Percentiles rank a stretch among this genome's conserved stretches.
Conservation (phyloP, 2,113 vertebrate species). For the Heteronetta atricapilla region DNA sequence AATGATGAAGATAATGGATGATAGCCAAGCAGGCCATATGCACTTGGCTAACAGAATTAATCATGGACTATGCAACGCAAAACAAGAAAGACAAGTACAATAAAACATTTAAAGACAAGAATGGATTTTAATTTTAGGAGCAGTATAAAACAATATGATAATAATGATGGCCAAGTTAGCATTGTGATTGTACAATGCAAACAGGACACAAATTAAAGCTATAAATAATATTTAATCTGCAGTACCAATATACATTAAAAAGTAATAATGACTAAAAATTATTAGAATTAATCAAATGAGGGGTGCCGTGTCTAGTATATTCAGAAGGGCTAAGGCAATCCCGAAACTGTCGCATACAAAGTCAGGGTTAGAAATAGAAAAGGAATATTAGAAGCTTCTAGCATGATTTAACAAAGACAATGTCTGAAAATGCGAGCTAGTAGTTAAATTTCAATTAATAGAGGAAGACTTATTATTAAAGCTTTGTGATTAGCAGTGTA, state of each 20-base stretch:
- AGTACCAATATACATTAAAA: constrained; percentile 57
- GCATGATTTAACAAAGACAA: constrained; percentile 30
- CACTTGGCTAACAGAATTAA: constrained; percentile 75
- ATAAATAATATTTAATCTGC: constrained; percentile 79
- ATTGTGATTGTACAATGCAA: constrained; percentile 60
- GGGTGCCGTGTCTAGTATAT: constrained; percentile 32
- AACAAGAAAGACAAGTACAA: constrained; percentile 65
- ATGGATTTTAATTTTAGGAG: constrained; percentile 77
- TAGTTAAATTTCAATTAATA: constrained; percentile 69
- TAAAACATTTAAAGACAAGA: constrained; percentile 72
- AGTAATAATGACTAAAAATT: constrained; percentile 73
- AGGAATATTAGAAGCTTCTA: constrained; percentile 56
- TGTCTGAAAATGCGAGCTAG: constrained; percentile 38
- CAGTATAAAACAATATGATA: constrained; percentile 72
- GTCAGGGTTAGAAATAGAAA: constrained; percentile 50
- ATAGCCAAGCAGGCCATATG: constrained; percentile 75
- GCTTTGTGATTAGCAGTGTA: constrained; percentile 62
- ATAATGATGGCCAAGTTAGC: constrained; percentile 68
- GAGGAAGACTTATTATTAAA: constrained; percentile 68
- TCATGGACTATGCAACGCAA: constrained; percentile 42
- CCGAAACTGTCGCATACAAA: constrained; percentile 7
- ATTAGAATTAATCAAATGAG: constrained; percentile 65
- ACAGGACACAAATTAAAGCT: constrained; percentile 75
- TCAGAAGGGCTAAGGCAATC: constrained; percentile 39
- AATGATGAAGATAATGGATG: constrained; percentile 70